A percentile compares a stretch with the other conserved stretches of the same genome.
Conservation (phyloP, 2,888 invertebrate genomes). For the Ellobium chinense region DNA sequence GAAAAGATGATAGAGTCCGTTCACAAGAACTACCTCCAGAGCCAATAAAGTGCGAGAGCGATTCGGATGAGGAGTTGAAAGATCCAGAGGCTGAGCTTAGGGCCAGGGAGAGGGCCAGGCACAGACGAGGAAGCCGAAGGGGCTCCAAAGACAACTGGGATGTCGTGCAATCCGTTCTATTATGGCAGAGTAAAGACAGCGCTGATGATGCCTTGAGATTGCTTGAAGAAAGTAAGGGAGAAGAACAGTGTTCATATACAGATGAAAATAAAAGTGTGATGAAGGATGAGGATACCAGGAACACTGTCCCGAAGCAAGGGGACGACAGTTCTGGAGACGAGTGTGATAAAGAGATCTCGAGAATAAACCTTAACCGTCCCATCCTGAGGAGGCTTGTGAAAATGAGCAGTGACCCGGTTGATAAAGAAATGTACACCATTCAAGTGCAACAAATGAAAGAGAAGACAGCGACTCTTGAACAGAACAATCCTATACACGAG, state of each 20-base stretch:
- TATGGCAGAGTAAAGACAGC: background rate
- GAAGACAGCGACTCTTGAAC: background rate
- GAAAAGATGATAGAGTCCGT: no score
- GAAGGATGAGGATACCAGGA: background rate
- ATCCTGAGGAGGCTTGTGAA: constrained; percentile 9
- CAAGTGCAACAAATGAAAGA: background rate
- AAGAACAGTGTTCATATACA: background rate
- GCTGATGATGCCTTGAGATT: background rate
- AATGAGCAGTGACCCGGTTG: constrained; percentile 40
- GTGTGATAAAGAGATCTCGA: constrained; percentile 36
- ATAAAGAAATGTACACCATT: constrained; percentile 22
- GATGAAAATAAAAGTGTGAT: background rate
- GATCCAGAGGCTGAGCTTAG: constrained; percentile 8
- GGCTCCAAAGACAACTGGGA: constrained; percentile 31
- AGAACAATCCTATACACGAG: background rate
- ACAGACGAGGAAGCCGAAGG: background rate
- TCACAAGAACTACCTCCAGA: background rate
- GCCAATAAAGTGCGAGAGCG: background rate
- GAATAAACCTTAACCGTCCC: constrained; percentile 15
- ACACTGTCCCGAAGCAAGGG: background rate
- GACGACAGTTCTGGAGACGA: constrained; percentile 33
- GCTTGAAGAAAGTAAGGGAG: background rate
- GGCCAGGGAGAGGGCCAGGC: background rate
- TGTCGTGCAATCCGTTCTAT: constrained; percentile 21
- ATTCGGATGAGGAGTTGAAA: constrained; percentile 8